Evolutionary conservation across 2,888 invertebrate species (phyloP).

Genomic region (Dynastes grantii): DNA sequence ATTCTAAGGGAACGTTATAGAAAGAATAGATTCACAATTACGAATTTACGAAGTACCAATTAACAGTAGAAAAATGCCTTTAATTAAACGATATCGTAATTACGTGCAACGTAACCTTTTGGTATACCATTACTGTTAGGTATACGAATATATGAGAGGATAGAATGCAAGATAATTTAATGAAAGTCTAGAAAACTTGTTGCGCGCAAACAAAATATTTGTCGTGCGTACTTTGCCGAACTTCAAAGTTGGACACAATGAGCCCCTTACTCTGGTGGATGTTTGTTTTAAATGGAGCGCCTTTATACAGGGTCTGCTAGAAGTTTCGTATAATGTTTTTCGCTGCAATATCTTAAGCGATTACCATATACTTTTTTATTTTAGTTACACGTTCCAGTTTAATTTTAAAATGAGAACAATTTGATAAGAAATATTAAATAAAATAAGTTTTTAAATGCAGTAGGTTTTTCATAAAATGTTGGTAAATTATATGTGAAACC

Average conservation of each 20-base stretch:
- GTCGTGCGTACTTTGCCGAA: conserved; percentile 42
- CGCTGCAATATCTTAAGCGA: neutral
- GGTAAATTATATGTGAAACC: too few relatives aligned
- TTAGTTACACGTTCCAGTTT: too few relatives aligned
- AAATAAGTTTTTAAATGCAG: too few relatives aligned
- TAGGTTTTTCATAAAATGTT: too few relatives aligned
- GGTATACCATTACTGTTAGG: neutral
- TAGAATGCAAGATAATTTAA: conserved; percentile 35
- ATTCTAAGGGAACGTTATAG: too few relatives aligned
- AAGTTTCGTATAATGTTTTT: conserved; percentile 13
- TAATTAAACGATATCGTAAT: neutral
- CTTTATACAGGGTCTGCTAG: conserved; percentile 13
- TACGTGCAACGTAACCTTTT: neutral
- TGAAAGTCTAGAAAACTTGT: conserved; percentile 45
- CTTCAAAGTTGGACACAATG: conserved; percentile 39
- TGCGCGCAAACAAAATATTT: conserved; percentile 45
- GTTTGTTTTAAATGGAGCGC: conserved; percentile 37
- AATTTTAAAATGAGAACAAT: too few relatives aligned
- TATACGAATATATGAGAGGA: conserved; percentile 6
- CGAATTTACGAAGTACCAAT: neutral
- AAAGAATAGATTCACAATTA: neutral
- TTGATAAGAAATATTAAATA: too few relatives aligned
- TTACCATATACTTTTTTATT: neutral
- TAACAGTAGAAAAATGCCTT: neutral
- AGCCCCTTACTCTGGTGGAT: conserved; percentile 24